Conservation (phyloP, 2,113 vertebrate genomes). For the Nibea coibor region DNA sequence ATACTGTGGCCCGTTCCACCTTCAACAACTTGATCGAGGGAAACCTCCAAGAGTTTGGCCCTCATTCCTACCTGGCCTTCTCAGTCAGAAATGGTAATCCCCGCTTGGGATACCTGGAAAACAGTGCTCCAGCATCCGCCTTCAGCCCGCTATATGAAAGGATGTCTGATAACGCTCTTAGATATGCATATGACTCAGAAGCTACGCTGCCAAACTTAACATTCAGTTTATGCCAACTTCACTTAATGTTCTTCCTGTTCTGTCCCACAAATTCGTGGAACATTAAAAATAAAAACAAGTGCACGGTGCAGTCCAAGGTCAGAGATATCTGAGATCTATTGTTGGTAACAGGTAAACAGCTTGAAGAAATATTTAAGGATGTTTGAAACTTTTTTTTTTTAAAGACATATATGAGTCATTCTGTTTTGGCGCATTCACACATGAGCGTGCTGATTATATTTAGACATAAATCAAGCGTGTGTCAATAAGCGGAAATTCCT, state of each 20-base stretch:
- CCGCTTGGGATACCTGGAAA: conserved; percentile 71
- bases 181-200: conserved; percentile 62
- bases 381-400: conserved; percentile 15
- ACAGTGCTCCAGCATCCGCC: conserved; percentile 54
- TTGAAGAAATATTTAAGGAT: conserved; percentile 22
- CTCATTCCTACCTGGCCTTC: conserved; percentile 50
- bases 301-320: conserved; percentile 59
- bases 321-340: conserved; percentile 48
- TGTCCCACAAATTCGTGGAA: conserved; percentile 68
- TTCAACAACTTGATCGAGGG: conserved; percentile 66
- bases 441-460: background rate
- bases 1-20: conserved; percentile 63
- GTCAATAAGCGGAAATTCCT: conserved; percentile 12
- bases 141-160: conserved; percentile 44
- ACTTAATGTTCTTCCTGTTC: conserved; percentile 71
- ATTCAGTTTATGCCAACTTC: conserved; percentile 64
- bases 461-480: conserved; percentile 6
- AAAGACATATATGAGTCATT: background rate
- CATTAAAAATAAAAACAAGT: conserved; percentile 62
- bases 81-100: conserved; percentile 65
- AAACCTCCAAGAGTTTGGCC: conserved; percentile 71
- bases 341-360: conserved; percentile 52
- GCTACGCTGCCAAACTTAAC: conserved; percentile 65
- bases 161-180: conserved; percentile 71
- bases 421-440: background rate